Conservation (phyloP, 1,140 invertebrate genomes). For the Cotesia glomerata region DNA sequence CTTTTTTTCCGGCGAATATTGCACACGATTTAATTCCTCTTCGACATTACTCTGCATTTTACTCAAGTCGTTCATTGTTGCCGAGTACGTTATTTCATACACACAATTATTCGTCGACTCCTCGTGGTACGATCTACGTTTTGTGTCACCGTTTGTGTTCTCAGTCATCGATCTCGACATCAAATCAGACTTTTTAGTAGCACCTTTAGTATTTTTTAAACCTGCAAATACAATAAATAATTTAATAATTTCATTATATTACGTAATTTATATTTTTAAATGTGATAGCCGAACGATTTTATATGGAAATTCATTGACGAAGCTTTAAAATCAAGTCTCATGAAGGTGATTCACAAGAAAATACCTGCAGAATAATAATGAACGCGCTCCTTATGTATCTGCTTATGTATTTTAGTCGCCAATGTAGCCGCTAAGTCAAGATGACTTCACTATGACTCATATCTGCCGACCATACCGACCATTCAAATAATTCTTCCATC, state of each 20-base stretch:
- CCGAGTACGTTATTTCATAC: constrained; percentile 41
- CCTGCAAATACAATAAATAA: constrained; percentile 21
- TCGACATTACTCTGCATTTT: constrained; percentile 38
- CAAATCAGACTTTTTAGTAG: constrained; percentile 21
- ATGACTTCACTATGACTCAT: constrained; percentile 39
- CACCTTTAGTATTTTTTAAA: constrained; percentile 30
- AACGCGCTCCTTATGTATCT: constrained; percentile 11
- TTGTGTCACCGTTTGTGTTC: constrained; percentile 25
- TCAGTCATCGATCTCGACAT: constrained; percentile 34
- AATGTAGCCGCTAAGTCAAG: constrained; percentile 21
- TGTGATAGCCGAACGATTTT: neutral
- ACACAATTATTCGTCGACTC: constrained; percentile 28
- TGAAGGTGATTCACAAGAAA: constrained; percentile 25
- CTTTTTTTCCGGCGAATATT: constrained; percentile 43
- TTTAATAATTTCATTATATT: neutral
- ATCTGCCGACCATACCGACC: constrained; percentile 22
- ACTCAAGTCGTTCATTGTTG: constrained; percentile 49
- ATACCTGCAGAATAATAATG: constrained; percentile 37
- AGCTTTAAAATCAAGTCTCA: neutral
- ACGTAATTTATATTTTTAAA: neutral
- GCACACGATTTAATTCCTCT: constrained; percentile 36
- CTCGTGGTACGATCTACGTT: constrained; percentile 38
- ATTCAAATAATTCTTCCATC: neutral
- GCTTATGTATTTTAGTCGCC: neutral
- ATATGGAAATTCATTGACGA: neutral